Evolutionary conservation across 2,797 vertebrate genomes (phyloP).

Genomic region (Syndactyla subalaris): DNA sequence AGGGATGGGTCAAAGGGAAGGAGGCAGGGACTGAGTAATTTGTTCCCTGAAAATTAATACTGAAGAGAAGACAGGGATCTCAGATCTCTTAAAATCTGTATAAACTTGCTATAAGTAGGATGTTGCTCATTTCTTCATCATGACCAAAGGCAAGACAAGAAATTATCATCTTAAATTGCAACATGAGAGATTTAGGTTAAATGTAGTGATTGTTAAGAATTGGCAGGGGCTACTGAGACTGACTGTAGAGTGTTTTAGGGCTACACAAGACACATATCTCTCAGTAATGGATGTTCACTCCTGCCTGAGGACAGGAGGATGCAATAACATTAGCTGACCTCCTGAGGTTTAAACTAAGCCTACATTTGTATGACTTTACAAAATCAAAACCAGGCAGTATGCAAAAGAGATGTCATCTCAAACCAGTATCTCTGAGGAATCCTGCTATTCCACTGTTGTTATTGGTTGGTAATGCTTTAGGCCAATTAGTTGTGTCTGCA

Average conservation of each 20-base stretch:
- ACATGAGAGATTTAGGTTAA: slow-evolving; percentile 33
- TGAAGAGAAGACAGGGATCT: not conserved
- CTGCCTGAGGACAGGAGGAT: slow-evolving; percentile 34
- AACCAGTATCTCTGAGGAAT: not conserved
- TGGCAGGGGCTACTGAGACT: slow-evolving; percentile 26
- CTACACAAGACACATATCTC: not conserved
- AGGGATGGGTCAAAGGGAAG: not conserved
- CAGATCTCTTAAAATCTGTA: slow-evolving; percentile 20
- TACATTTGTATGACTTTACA: not conserved
- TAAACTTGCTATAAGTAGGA: slow-evolving; percentile 11
- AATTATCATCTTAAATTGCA: slow-evolving; percentile 46
- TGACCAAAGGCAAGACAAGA: slow-evolving; percentile 41
- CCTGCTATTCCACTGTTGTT: not conserved
- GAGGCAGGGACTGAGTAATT: not conserved
- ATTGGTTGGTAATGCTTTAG: slow-evolving; percentile 8
- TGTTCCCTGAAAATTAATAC: not conserved
- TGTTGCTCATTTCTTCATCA: slow-evolving; percentile 21
- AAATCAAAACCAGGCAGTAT: not conserved
- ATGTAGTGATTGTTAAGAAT: slow-evolving; percentile 34
- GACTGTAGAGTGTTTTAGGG: not conserved
- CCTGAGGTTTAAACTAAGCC: slow-evolving; percentile 5
- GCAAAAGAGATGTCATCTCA: slow-evolving; percentile 27
- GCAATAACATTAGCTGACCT: slow-evolving; percentile 42
- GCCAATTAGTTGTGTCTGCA: slow-evolving; percentile 16
- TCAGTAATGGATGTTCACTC: slow-evolving; percentile 15